A percentile compares a stretch with the other conserved stretches of the same genome.
These are phyloP conservation scores for Amphipyra berbera DNA, from an alignment of 2,888 invertebrate species.

Conservation along the genomic window DNA sequence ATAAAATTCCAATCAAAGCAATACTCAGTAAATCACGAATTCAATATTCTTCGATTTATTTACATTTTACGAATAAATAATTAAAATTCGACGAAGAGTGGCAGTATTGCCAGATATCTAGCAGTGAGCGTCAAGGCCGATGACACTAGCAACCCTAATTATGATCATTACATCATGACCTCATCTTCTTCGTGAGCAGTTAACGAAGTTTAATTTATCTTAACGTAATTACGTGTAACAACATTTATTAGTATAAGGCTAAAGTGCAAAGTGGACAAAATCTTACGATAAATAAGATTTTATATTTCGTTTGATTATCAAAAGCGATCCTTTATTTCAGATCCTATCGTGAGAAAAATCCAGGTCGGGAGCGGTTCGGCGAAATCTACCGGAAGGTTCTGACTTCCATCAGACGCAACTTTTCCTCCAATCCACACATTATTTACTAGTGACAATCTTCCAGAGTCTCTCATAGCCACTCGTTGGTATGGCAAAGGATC, in stretches of 20 bases:
- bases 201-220: constrained; percentile 53
- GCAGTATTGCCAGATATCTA: constrained; percentile 16
- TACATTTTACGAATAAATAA: constrained; percentile 24
- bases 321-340: constrained; percentile 15
- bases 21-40: constrained; percentile 32
- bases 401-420: constrained; percentile 22
- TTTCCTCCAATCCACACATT: constrained; percentile 38
- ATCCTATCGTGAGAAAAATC: constrained; percentile 12
- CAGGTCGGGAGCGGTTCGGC: constrained; percentile 6
- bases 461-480: constrained; percentile 29
- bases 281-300: no score
- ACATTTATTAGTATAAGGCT: constrained; percentile 11
- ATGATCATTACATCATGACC: constrained; percentile 44
- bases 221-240: constrained; percentile 39
- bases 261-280: no score
- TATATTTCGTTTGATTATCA: no score
- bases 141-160: constrained; percentile 42
- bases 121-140: constrained; percentile 39
- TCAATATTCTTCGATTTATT: constrained; percentile 29
- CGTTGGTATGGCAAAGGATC: constrained; percentile 6
- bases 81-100: constrained; percentile 17
- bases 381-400: constrained; percentile 26
- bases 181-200: constrained; percentile 50
- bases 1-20: constrained; percentile 36
- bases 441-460: constrained; percentile 40